These are phyloP conservation scores for Dendronephthya gigantea DNA, from an alignment of 64 coral and sea anemone genomes.

Conservation along the genomic window DNA sequence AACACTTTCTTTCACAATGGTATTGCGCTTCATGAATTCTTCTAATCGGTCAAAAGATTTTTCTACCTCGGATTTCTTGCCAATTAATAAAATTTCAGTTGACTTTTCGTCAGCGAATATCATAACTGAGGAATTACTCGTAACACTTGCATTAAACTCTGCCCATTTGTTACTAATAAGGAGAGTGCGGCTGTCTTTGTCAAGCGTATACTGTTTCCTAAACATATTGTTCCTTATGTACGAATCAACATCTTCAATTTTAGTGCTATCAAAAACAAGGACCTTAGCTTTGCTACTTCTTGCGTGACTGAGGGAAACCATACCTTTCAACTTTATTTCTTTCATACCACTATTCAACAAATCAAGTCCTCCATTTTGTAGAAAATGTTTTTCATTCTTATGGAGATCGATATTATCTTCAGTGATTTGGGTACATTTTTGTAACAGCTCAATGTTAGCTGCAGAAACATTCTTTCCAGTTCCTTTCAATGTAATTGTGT, in stretches of 20 bases:
- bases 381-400: not conserved
- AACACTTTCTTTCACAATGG: conserved; percentile 10
- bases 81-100: not conserved
- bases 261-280: not conserved
- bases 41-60: not conserved
- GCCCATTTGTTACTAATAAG: not conserved
- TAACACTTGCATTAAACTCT: not conserved
- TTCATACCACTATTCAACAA: not conserved
- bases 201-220: not conserved
- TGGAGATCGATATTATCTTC: not conserved
- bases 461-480: not conserved
- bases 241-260: not conserved
- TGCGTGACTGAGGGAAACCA: not conserved
- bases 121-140: not conserved
- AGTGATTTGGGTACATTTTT: not conserved
- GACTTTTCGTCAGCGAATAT: not conserved
- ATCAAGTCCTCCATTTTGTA: not conserved
- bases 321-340: not conserved
- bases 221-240: not conserved
- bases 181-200: not conserved
- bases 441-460: not conserved
- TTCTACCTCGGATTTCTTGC: not conserved
- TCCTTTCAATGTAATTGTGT: not conserved
- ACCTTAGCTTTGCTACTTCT: not conserved
- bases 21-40: conserved; percentile 22